Evolutionary conservation across 2,113 vertebrate genomes (phyloP), one percentile per base, ranked within the genome.

Genomic region (Ageneiosus marmoratus): DNA sequence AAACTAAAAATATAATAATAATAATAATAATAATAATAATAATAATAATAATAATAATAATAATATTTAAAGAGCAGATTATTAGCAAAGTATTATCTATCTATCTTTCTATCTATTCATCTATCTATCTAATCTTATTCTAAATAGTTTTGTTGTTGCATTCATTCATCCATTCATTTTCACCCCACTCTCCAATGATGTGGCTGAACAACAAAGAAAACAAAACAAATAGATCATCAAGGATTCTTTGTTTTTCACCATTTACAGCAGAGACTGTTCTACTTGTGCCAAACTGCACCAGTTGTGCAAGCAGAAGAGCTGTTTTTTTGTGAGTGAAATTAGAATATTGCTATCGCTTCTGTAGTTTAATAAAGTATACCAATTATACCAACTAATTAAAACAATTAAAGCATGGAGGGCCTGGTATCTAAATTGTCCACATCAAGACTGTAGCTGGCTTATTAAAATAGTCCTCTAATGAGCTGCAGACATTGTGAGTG

Each of bases 311-410:
- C 27, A 74, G 69, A 82, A 85, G 65, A 84, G 83, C 80, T 53
- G 58, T 89, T 87, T 86, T 87, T 86, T 75, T 70, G 79, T 86
- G 85, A 89, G 90, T 91, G 86, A 83, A 84, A 86, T 79, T 81
- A 74, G 82, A 78, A 87, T 85, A 83, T 88, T 81, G 88, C 76
- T 75, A 86, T 90, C 87, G 79, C 81, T 91, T 83, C 60, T 69
- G 53, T 70, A 56, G 84, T 85, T 86, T 86, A 87, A 86, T 88
- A 87, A 88, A 83, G 82, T 91, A 81, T 72, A 88, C 89, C 88
- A 89, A 90, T 93, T 90, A 92, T 88, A 89, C 86, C 84, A 84
- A 87, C 89, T 92, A 89, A 94, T 93, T 90, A 92, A 90, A 92
- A 93, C 89, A 89, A 92, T 93, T 91, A 93, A 86, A 84, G 87